Evolutionary conservation across 1,140 invertebrate species (phyloP).

Genomic region (Macrotrachela quadricornifera): DNA sequence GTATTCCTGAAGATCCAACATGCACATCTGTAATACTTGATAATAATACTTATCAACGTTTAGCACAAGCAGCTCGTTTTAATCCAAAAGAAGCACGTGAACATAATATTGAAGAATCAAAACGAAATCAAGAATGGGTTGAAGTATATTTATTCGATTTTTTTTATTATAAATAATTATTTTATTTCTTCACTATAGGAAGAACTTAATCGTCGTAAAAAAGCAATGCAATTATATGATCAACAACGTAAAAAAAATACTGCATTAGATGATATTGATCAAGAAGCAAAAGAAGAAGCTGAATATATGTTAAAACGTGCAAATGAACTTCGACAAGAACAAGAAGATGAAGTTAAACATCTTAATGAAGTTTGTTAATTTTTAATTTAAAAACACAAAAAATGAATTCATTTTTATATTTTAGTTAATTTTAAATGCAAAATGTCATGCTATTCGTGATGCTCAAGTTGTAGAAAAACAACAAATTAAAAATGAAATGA

Average conservation of each 20-base stretch:
- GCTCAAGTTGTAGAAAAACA: slow-evolving; percentile 29
- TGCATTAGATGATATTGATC: slow-evolving; percentile 26
- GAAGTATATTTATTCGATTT: neutral
- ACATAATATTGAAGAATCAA: neutral
- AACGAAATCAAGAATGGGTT: neutral
- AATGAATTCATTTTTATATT: neutral
- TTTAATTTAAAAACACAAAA: no score
- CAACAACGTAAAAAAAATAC: slow-evolving; percentile 22
- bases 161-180: neutral
- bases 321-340: slow-evolving; percentile 26
- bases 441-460: slow-evolving; percentile 31
- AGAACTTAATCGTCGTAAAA: slow-evolving; percentile 19
- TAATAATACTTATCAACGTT: slow-evolving; percentile 2
- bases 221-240: slow-evolving; percentile 24
- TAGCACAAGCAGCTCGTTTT: neutral
- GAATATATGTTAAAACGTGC: slow-evolving; percentile 25
- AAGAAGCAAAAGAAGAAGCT: slow-evolving; percentile 26
- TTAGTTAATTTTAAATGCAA: slow-evolving; percentile 30
- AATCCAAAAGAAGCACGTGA: neutral
- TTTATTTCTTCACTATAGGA: slow-evolving; percentile 13
- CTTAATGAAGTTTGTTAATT: slow-evolving; percentile 22
- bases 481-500: slow-evolving; percentile 23
- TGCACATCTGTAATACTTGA: neutral
- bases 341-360: slow-evolving; percentile 32
- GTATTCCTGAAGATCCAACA: no score